phyloP scores from a whole-genome alignment of 2,888 invertebrate genomes.

The Plagodis dolabraria region DNA sequence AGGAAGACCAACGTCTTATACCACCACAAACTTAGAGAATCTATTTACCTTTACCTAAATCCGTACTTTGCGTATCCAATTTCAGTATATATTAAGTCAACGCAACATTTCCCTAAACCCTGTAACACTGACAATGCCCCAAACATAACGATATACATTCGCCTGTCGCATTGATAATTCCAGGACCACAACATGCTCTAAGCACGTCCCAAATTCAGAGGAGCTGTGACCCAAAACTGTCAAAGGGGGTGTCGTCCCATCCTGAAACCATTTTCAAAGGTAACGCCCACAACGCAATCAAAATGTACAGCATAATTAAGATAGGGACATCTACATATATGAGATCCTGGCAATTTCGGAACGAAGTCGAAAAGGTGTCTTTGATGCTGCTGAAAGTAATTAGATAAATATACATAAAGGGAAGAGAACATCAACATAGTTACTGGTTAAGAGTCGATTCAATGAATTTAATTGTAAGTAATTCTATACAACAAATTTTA shows the following conservation, averaged over 20 bases:
- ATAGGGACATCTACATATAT: conserved; percentile 3
- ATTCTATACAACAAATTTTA: too few species aligned
- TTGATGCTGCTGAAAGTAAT: not conserved
- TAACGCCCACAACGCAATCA: conserved; percentile 8
- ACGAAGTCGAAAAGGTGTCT: conserved; percentile 1
- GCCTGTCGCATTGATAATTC: conserved; percentile 15
- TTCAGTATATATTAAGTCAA: too few species aligned
- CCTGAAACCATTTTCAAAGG: conserved; percentile 15
- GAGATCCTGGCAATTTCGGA: conserved; percentile 4
- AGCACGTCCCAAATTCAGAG: not conserved
- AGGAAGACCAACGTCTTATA: too few species aligned
- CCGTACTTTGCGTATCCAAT: too few species aligned
- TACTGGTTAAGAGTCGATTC: too few species aligned
- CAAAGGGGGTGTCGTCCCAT: conserved; percentile 11
- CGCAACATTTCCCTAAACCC: too few species aligned
- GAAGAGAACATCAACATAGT: too few species aligned
- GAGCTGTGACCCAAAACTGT: conserved; percentile 35
- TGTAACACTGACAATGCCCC: not conserved
- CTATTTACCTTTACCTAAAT: too few species aligned
- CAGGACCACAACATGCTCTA: conserved; percentile 13
- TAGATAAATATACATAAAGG: too few species aligned
- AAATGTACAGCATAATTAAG: conserved; percentile 19
- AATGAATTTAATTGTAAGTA: too few species aligned
- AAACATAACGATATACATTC: conserved; percentile 1
- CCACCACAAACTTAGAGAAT: too few species aligned